A percentile compares a stretch with the other conserved stretches of the same genome.
Evolutionary conservation across 1,140 invertebrate species (phyloP).

Genomic region (Rhopalosiphum maidis): DNA sequence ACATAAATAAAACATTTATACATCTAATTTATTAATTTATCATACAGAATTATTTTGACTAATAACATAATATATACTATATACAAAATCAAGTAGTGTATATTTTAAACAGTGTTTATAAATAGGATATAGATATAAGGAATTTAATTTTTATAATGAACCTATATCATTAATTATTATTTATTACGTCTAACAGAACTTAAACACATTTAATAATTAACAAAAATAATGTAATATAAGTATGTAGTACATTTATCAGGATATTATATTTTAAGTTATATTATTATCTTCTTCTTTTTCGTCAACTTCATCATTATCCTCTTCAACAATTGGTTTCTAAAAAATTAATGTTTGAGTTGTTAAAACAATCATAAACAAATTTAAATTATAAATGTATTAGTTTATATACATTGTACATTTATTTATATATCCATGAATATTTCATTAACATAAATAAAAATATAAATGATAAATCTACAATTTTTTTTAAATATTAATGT

Average conservation of each 20-base stretch:
- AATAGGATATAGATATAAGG: background rate
- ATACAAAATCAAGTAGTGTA: background rate
- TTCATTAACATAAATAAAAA: no score
- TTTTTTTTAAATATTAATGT: no score
- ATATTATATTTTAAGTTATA: background rate
- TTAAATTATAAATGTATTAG: no score
- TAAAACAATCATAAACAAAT: no score
- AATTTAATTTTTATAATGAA: background rate
- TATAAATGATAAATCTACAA: no score
- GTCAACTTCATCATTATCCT: background rate
- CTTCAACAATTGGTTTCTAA: conserved; percentile 48
- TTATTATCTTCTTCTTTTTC: conserved; percentile 1
- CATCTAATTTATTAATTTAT: background rate
- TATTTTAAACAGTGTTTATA: background rate
- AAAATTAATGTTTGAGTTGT: background rate
- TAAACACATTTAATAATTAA: background rate
- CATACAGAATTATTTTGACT: background rate
- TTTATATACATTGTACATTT: no score
- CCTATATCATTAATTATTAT: background rate
- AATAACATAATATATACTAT: background rate
- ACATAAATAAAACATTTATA: background rate
- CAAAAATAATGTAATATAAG: background rate
- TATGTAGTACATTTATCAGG: background rate
- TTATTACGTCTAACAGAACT: background rate
- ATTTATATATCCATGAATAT: no score